A percentile compares a stretch with the other conserved stretches of the same genome.
These are phyloP conservation scores for Lasioglossum calceatum DNA, from an alignment of 2,888 invertebrate genomes.

Conservation along the genomic window DNA sequence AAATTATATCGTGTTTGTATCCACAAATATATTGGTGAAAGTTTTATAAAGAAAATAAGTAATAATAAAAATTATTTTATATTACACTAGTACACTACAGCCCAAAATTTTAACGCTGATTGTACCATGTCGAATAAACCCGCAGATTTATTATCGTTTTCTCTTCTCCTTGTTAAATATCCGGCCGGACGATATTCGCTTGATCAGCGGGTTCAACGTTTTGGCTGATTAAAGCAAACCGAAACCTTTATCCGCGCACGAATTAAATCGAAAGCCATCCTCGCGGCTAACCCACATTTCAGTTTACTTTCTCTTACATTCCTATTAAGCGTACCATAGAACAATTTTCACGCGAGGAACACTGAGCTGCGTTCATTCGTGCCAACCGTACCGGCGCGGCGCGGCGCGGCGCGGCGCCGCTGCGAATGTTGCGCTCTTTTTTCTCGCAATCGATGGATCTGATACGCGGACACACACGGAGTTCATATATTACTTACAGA, in stretches of 20 bases:
- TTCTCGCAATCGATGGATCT: neutral
- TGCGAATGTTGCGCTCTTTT: neutral
- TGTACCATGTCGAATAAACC: neutral
- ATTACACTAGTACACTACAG: no score
- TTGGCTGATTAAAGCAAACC: constrained; percentile 34
- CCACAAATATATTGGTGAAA: no score
- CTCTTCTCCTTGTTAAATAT: neutral
- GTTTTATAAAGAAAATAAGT: no score
- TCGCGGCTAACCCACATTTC: constrained; percentile 9
- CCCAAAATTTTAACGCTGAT: no score
- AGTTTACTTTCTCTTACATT: constrained; percentile 46
- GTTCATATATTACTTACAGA: neutral
- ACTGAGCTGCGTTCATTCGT: neutral
- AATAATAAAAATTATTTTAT: no score
- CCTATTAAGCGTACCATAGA: constrained; percentile 24
- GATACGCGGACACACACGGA: neutral
- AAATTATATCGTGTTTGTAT: no score
- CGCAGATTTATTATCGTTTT: neutral
- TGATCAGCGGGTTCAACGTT: constrained; percentile 22
- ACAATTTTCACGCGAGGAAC: constrained; percentile 23
- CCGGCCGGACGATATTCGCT: constrained; percentile 2
- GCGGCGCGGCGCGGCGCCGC: neutral
- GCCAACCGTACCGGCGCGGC: neutral
- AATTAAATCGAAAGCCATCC: constrained; percentile 40
- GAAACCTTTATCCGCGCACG: constrained; percentile 13